phyloP scores from a whole-genome alignment of 2,113 vertebrate genomes.

The Lutjanus erythropterus region DNA sequence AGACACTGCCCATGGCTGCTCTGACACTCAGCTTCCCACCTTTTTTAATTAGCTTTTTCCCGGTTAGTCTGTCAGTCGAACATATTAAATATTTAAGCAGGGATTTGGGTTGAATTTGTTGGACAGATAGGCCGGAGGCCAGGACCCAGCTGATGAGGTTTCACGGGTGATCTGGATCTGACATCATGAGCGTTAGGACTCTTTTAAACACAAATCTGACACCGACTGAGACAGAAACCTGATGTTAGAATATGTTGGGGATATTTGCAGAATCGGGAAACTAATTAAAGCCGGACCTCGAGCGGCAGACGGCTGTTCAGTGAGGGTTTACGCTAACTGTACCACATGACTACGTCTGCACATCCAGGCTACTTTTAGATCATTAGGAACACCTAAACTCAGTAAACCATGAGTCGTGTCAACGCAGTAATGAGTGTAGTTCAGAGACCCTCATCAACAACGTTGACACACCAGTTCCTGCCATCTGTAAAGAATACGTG shows the following conservation, averaged over 20 bases:
- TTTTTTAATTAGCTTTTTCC: conserved; percentile 59
- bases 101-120: conserved; percentile 59
- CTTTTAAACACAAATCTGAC: conserved; percentile 42
- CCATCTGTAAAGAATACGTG: conserved; percentile 45
- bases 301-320: conserved; percentile 5
- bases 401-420: conserved; percentile 41
- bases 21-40: conserved; percentile 37
- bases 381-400: conserved; percentile 42
- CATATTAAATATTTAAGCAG: conserved; percentile 65
- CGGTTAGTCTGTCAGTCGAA: conserved; percentile 54
- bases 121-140: conserved; percentile 48
- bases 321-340: conserved; percentile 26
- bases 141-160: conserved; percentile 45
- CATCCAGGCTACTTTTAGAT: conserved; percentile 48
- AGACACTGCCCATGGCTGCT: conserved; percentile 28
- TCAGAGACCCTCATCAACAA: conserved; percentile 42
- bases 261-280: conserved; percentile 25
- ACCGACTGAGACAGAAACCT: conserved; percentile 42
- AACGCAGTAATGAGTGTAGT: conserved; percentile 45
- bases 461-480: conserved; percentile 48
- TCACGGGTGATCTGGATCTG: conserved; percentile 32
- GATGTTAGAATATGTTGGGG: conserved; percentile 19
- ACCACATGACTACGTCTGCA: not conserved
- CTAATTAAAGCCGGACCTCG: conserved; percentile 21
- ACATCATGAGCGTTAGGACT: conserved; percentile 29